Conservation (phyloP, 53 echinoderm and acorn worm genomes). For the Mesocentrotus franciscanus region DNA sequence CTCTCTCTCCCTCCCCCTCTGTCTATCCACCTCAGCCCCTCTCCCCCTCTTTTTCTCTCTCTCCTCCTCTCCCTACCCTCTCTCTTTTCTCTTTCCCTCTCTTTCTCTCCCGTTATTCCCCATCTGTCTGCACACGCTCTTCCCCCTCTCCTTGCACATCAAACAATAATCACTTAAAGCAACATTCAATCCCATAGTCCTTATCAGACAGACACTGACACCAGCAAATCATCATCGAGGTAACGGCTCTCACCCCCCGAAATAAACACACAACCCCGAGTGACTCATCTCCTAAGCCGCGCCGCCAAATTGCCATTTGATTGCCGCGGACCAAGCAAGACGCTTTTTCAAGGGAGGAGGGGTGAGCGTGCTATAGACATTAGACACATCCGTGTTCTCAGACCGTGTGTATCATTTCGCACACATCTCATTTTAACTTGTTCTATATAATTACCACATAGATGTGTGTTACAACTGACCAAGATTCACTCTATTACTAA, state of each 20-base stretch:
- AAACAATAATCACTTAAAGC: constrained; percentile 52
- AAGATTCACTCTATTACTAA: background rate
- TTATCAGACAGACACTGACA: constrained; percentile 33
- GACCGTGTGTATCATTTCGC: background rate
- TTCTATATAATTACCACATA: background rate
- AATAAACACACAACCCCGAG: constrained; percentile 45
- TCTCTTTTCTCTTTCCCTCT: background rate
- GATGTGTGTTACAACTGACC: background rate
- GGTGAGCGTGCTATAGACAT: background rate
- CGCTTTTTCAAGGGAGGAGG: background rate
- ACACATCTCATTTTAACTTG: background rate
- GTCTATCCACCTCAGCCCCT: background rate
- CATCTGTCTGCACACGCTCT: background rate
- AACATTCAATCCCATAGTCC: constrained; percentile 36
- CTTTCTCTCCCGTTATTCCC: constrained; percentile 7
- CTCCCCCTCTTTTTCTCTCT: background rate
- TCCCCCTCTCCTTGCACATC: constrained; percentile 17
- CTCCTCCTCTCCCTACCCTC: background rate
- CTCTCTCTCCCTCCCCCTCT: constrained; percentile 1
- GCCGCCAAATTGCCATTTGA: constrained; percentile 56
- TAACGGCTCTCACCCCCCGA: background rate
- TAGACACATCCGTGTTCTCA: background rate
- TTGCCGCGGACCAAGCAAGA: constrained; percentile 26
- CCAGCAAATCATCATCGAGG: constrained; percentile 29
- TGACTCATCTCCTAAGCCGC: constrained; percentile 50